Base-by-base conservation (phyloP, 2,113 vertebrate species). In the Silurus glanis region DNA sequence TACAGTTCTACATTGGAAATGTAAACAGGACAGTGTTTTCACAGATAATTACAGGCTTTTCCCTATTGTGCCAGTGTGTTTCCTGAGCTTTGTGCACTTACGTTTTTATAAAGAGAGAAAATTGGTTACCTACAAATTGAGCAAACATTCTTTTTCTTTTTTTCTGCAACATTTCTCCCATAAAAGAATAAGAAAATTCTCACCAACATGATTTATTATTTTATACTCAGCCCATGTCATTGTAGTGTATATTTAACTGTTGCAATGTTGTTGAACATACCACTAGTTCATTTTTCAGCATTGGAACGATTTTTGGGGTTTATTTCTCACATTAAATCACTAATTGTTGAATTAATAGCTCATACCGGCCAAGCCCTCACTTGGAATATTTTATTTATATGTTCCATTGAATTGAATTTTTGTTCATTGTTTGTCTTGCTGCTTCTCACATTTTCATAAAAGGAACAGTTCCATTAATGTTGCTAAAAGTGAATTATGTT, bases 371-470 rank as follows among this genome's bases (percentile, higher is more conserved):
- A 82, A 23, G 72, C 45, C 80, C 66, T 83, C 74, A 25, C 47
- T 78, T 64, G 59, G 61, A 37, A 71, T 66, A 28, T 71, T 64
- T 64, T 87, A n/a, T 83, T 19, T 80, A 47, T 85, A 61, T 19
- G 69, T 72, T 74, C 79, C 19, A 83, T 64, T 87, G 47, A 47
- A 45, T 83, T 64, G 21, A 37, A 19, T 53, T 85, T 88, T 66
- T 88, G 9, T 75, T 82, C 58, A 51, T 58, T 87, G 83, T 79
- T 74, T 71, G 75, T 90, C 81, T 86, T 84, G 87, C 80, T 85
- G 81, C 55, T 71, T 59, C 21, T 82, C 81, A 79, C 83, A 72
- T 75, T 61, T 83, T 53, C 75, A 72, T 16, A 47, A 45, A 61
- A 53, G 28, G 45, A 75, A 76, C 45, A 78, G 47, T 78, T 76